Percentiles rank a stretch among this genome's conserved stretches.
Conservation (phyloP, 2,113 vertebrate genomes). For the Prochilodus magdalenae region DNA sequence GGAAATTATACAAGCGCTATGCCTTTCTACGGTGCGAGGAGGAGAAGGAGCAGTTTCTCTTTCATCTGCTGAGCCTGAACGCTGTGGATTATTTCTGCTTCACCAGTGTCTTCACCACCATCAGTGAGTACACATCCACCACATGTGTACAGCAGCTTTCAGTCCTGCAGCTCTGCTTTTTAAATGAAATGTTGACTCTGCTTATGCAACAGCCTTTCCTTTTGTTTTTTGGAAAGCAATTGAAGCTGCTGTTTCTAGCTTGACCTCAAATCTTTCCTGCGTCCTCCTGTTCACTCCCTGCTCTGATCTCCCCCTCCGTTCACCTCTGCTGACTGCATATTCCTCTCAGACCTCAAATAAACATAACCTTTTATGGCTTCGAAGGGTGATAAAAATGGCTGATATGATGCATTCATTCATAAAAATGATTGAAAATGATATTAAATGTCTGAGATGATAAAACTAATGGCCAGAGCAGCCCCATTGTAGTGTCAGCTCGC, state of each 20-base stretch:
- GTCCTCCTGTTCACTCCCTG: neutral
- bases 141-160: neutral
- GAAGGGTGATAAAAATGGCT: neutral
- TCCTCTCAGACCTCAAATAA: neutral
- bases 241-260: neutral
- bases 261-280: neutral
- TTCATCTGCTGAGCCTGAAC: conserved; percentile 95
- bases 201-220: neutral
- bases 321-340: neutral
- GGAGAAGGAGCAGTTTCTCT: conserved; percentile 96
- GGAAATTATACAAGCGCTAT: conserved; percentile 95
- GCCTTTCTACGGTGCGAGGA: conserved; percentile 96
- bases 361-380: neutral
- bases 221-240: neutral
- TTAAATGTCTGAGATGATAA: neutral
- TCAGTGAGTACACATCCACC: conserved; percentile 74
- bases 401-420: too few species aligned
- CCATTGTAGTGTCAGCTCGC: neutral
- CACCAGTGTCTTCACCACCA: conserved; percentile 93
- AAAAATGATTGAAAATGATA: neutral
- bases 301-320: neutral
- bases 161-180: neutral
- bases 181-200: neutral
- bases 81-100: conserved; percentile 99
- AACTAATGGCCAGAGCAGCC: neutral